Evolutionary conservation across 2,888 invertebrate species (phyloP), one percentile per base, ranked within the genome.

Genomic region (Lasius fuliginosus): DNA sequence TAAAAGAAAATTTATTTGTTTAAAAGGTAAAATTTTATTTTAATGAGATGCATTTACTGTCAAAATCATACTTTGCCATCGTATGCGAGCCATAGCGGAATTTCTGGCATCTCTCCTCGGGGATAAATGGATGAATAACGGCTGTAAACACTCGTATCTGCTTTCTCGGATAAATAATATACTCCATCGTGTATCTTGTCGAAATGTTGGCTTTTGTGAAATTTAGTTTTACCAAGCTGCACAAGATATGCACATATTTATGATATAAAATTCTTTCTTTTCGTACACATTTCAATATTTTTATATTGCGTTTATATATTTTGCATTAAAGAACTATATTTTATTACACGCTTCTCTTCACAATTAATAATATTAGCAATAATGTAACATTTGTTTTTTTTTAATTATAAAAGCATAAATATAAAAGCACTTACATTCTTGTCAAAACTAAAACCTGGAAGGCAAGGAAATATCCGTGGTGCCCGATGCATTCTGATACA

Each of bases 41-140:
- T 58, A 67, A 64, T 11, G 30, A 67, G 18, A 56, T 15, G 23
- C n/a, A 76, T 69, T 71, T 62, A 49, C 58, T 33, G 33, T 69
- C 56, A 56, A 33, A 33, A 49, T 77, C 87, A 91, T 94, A 98
- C 98, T 95, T 98, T 97, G 95, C 98, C 98, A 93, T 99, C 98
- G 94, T 97, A 98, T 84, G 97, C 97, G 77, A 99, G 96, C 98
- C 98, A 99, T 0, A 98, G 95, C 0, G 99, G 98, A 71, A 97
- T 94, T 89, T 97, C 97, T 0, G 97, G 96, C 0, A 97, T 97
- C 93, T 97, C 97, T 88, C 97, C 97, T 23, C 97, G 96, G 1
- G 97, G 97, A 95, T 97, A 98, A 69, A 97, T 94, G 0, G 97
- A 97, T 0, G 97, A 97, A 91, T 96, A 96, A 82, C 96, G 96